Evolutionary conservation across 2,113 vertebrate genomes (phyloP), one percentile per base, ranked within the genome.

Genomic region (Rhynchomys soricoides): DNA sequence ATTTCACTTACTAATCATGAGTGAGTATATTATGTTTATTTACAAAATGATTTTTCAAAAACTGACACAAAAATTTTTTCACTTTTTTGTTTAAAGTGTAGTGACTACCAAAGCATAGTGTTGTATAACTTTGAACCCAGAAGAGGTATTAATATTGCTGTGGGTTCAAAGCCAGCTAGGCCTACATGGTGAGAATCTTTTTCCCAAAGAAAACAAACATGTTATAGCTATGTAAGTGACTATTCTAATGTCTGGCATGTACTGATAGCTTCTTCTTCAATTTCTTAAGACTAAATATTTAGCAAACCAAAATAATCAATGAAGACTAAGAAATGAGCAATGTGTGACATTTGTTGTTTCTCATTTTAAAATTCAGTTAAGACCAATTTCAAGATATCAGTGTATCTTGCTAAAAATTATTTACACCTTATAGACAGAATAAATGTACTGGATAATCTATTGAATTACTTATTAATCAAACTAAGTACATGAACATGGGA

Each of bases 1-100:
- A 82, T 8, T 45, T 81, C 2, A 37, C 21, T 86, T 59, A 21
- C 66, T 4, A 43, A 21, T 77, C 7, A 62, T 95, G 40, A 78
- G 15, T 85, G 2, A 82, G 10, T 79, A 7, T 21, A 19, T 62
- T 91, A 85, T 88, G 0, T 26, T 96, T 7, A 94, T 85, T 86
- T 21, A 68, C 13, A 87, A 9, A 64, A 90, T 87, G 16, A 74
- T 86, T 86, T 91, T 92, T 96, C 81, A 7, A 81, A 29, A 40
- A 52, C 11, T 88, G 0, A 12, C 92, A 89, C 34, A 52, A 21
- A 86, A 11, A 22, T 5, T 21, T 55, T 10, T 55, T 94, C 11
- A 59, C 43, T 68, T 86, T 83, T 88, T 48, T 55, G 2, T 90
- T 12, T 55, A 43, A 59, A 31, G 45, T 66, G 8, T 34, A 86